These are phyloP conservation scores for Hydra vulgaris DNA, from an alignment of 30 jellyfish, hydroid and myxozoan species.

Conservation along the genomic window DNA sequence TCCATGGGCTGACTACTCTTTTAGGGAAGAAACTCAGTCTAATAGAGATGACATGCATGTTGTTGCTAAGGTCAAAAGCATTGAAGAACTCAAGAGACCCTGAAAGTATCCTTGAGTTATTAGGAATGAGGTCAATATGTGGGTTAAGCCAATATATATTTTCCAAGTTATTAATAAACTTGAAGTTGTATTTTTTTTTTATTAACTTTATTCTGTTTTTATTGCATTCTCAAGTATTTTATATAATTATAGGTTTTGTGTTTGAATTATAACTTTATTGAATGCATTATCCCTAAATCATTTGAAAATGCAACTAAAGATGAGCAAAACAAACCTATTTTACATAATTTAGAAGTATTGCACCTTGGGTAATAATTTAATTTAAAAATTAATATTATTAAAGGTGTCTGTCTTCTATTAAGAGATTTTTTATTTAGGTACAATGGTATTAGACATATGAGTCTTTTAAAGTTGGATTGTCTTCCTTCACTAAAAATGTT, in stretches of 20 bases:
- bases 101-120: too few species aligned
- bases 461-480: conserved; percentile 58
- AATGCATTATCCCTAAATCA: conserved; percentile 44
- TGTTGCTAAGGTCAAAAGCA: too few species aligned
- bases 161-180: too few species aligned
- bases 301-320: neutral
- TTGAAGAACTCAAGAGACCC: too few species aligned
- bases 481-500: conserved; percentile 54
- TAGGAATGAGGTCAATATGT: too few species aligned
- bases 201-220: neutral
- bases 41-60: too few species aligned
- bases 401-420: too few species aligned
- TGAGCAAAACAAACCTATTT: conserved; percentile 15
- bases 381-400: neutral
- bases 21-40: too few species aligned
- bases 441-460: conserved; percentile 57
- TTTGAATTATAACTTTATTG: conserved; percentile 64
- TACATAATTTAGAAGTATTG: conserved; percentile 55
- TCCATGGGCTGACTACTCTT: too few species aligned
- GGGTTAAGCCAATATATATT: too few species aligned
- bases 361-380: conserved; percentile 57
- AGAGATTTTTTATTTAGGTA: conserved; percentile 28
- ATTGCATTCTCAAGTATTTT: neutral
- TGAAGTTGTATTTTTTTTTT: too few species aligned
- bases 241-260: conserved; percentile 49